Evolutionary conservation across 2,113 vertebrate species (phyloP).

Genomic region (Myiozetetes cayanensis): DNA sequence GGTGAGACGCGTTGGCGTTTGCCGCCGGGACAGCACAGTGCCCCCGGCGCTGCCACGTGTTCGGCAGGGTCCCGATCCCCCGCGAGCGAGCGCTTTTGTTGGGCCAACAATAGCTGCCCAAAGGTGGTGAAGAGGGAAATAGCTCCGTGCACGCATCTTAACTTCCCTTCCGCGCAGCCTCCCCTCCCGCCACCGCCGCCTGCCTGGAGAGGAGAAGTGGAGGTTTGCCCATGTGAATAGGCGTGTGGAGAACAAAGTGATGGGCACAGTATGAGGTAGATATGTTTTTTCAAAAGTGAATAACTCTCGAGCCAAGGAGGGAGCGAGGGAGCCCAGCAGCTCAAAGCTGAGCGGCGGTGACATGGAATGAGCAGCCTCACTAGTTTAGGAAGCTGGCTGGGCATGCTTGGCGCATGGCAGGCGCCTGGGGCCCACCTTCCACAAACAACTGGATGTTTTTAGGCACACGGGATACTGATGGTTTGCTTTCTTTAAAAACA

Average conservation of each 20-base stretch:
- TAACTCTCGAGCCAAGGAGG: neutral
- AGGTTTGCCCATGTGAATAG: slow-evolving; percentile 16
- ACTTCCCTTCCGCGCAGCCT: neutral
- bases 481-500: neutral
- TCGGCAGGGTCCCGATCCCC: neutral
- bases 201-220: neutral
- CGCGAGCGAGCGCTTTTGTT: neutral
- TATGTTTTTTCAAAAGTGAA: slow-evolving; percentile 37
- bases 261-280: slow-evolving; percentile 51
- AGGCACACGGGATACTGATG: neutral
- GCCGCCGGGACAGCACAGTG: neutral
- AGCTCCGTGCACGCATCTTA: neutral
- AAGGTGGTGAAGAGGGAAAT: neutral
- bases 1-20: neutral
- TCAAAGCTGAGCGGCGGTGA: neutral
- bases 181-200: neutral
- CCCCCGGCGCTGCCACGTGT: neutral
- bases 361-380: neutral
- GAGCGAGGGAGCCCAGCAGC: neutral
- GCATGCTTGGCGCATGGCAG: neutral
- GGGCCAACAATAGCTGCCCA: neutral
- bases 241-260: slow-evolving; percentile 44
- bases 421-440: neutral
- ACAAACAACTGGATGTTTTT: neutral
- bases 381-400: neutral